Evolutionary conservation across 2,888 invertebrate genomes (phyloP).

Genomic region (Melinaea marsaeus): DNA sequence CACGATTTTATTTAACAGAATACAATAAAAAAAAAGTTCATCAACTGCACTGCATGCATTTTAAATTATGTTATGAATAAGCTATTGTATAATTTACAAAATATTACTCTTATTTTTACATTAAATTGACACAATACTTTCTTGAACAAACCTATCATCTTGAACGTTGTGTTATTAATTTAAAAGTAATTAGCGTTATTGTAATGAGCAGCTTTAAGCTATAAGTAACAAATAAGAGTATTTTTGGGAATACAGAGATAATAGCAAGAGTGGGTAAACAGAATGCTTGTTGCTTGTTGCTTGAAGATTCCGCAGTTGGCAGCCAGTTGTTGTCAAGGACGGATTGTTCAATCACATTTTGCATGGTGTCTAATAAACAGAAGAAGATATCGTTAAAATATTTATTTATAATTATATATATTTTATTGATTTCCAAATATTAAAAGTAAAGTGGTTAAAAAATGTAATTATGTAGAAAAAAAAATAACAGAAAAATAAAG

Average conservation of each 20-base stretch:
- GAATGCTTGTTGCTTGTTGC: constrained; percentile 48
- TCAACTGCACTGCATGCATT: constrained; percentile 1
- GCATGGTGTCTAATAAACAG: constrained; percentile 62
- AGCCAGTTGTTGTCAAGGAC: constrained; percentile 75
- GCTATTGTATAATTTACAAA: constrained; percentile 21
- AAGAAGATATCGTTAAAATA: not conserved
- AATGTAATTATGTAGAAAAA: constrained; percentile 1
- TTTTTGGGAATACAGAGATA: constrained; percentile 48
- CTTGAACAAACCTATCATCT: constrained; percentile 60
- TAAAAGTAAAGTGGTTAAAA: constrained; percentile 16
- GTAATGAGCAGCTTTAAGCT: constrained; percentile 39
- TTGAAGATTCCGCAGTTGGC: constrained; percentile 67
- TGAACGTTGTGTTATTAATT: constrained; percentile 40
- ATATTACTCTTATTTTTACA: constrained; percentile 26
- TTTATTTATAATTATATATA: too few species aligned
- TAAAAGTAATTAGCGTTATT: constrained; percentile 36
- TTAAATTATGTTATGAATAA: constrained; percentile 11
- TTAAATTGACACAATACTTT: constrained; percentile 41
- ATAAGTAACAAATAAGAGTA: constrained; percentile 29
- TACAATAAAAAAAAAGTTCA: not conserved
- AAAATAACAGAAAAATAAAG: constrained; percentile 1
- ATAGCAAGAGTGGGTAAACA: constrained; percentile 49
- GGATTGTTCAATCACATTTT: constrained; percentile 74
- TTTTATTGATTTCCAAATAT: too few species aligned
- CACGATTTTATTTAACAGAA: not conserved